Conservation (phyloP, 2,888 invertebrate genomes). For the Lottia scabra region DNA sequence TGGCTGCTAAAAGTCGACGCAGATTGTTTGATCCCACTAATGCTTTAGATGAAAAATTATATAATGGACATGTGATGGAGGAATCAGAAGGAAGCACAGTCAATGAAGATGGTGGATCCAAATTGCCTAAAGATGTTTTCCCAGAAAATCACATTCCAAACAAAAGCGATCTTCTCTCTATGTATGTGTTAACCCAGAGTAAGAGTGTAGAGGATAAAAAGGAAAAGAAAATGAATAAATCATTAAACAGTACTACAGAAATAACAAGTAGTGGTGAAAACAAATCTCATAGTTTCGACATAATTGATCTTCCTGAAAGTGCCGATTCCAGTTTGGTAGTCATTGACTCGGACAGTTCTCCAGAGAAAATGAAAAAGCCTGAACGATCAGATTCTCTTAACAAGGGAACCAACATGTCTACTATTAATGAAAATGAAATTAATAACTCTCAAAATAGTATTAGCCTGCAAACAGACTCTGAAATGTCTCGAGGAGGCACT, state of each 20-base stretch:
- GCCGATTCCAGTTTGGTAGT: not conserved
- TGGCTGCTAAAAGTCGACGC: not conserved
- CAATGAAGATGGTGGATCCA: not conserved
- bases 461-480: not conserved
- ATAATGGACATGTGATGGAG: constrained; percentile 8
- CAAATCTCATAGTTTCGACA: not conserved
- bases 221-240: not conserved
- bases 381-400: not conserved
- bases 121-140: not conserved
- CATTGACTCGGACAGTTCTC: not conserved
- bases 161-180: not conserved
- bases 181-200: not conserved
- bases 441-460: not conserved
- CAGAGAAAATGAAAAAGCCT: not conserved
- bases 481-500: not conserved
- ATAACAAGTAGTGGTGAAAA: not conserved
- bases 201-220: not conserved
- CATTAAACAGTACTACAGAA: not conserved
- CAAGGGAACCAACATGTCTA: not conserved
- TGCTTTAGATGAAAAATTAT: constrained; percentile 1
- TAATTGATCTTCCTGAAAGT: not conserved
- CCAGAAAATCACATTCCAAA: not conserved
- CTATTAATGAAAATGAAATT: not conserved
- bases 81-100: not conserved
- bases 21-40: not conserved